Evolutionary conservation across 2,888 invertebrate species (phyloP).

Genomic region (Spilarctia lutea): DNA sequence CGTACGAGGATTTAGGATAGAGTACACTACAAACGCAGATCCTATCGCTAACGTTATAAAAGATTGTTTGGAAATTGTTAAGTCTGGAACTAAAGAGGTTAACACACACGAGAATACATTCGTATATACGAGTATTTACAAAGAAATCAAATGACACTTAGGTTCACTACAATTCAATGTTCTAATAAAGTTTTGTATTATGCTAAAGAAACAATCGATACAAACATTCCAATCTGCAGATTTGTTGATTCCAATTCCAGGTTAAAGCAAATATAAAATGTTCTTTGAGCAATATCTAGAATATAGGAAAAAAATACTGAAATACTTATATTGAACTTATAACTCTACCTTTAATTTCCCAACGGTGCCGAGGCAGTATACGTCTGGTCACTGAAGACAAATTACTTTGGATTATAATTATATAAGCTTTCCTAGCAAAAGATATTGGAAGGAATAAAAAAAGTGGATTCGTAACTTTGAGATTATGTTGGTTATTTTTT

Average conservation of each 20-base stretch:
- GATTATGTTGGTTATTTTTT: neutral
- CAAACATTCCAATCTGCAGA: neutral
- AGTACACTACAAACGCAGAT: neutral
- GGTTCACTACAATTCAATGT: neutral
- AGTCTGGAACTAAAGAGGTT: neutral
- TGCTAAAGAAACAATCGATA: neutral
- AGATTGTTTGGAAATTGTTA: neutral
- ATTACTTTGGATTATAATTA: conserved; percentile 26
- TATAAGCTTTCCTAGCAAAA: conserved; percentile 2
- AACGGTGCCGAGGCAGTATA: conserved; percentile 31
- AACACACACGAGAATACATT: neutral
- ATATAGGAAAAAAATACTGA: conserved; percentile 16
- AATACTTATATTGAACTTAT: conserved; percentile 38
- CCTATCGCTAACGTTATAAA: neutral
- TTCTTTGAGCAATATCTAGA: neutral
- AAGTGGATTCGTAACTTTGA: neutral
- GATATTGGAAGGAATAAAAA: neutral
- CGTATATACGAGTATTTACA: neutral
- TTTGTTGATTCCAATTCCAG: neutral
- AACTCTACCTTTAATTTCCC: conserved; percentile 47
- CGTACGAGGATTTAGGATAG: neutral
- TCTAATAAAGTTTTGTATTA: neutral
- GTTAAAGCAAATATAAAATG: neutral
- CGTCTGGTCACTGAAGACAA: conserved; percentile 30
- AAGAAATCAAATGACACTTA: neutral